Evolutionary conservation across 2,113 vertebrate genomes (phyloP), one percentile per base, ranked within the genome.

Genomic region (Microcebus murinus): DNA sequence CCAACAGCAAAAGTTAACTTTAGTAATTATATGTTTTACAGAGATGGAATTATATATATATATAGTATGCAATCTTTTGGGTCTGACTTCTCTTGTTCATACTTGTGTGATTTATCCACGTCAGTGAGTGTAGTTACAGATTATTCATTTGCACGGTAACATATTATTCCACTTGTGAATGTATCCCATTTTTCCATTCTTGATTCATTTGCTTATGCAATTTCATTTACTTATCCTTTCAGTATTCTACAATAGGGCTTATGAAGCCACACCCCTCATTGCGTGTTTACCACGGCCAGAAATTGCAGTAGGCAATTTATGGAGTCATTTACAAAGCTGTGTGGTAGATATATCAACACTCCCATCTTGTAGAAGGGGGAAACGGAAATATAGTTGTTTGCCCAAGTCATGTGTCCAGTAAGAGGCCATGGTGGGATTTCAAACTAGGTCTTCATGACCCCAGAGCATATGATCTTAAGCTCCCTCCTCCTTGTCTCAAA

Each of bases 21-120:
- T 18, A 45, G 36, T 4, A 29, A 7, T 15, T 45, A n/a, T 29
- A 4, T 13, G 17, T 23, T 18, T 39, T 31, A 65, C 23, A 52
- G 65, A 55, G 73, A 65, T 17, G n/a, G 20, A 86, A 63, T 25
- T 13, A 6, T 29, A 23, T 0, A 29, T 1, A 23, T 1, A 29
- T 36, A 36, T 1, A 31, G 10, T 1, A 34, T 1, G 4, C 2
- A 1, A 29, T 45, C 11, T 74, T 48, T 27, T 11, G 25, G 48
- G 48, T 68, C n/a, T 39, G 23, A 21, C n/a, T 68, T 55, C n/a
- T 73, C 77, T 48, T 61, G n/a, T 20, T 65, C 48, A 36, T 1
- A 0, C 29, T 42, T 34, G 59, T 50, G 63, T 34, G 71, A 65
- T 39, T 39, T 42, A 31, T 59, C 76, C 21, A 25, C 5, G 1